Conservation (phyloP, 2,888 invertebrate species). For the Protophormia terraenovae region DNA sequence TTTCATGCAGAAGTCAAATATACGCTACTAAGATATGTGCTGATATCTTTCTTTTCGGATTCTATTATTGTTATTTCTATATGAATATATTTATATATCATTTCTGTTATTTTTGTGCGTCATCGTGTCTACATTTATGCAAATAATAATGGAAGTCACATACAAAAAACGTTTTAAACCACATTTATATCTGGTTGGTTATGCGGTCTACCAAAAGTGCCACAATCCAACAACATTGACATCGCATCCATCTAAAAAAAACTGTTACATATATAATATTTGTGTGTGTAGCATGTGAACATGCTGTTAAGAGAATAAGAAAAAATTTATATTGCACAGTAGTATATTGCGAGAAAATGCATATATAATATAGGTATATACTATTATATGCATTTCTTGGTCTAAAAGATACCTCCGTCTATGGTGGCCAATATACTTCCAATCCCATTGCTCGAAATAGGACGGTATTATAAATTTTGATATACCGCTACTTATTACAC, state of each 20-base stretch:
- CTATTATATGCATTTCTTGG: background rate
- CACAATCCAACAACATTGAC: slow-evolving; percentile 61
- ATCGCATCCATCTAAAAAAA: slow-evolving; percentile 37
- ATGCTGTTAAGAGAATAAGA: no score
- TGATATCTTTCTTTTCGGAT: no score
- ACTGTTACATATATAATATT: background rate
- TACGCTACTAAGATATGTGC: no score
- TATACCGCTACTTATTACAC: no score
- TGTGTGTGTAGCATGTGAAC: background rate
- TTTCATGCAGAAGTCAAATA: no score
- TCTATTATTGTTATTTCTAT: no score
- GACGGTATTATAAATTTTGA: no score
- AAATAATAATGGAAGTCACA: slow-evolving; percentile 42
- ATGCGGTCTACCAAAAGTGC: slow-evolving; percentile 61
- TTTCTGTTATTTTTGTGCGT: slow-evolving; percentile 23
- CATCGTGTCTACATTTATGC: slow-evolving; percentile 57
- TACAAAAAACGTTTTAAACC: slow-evolving; percentile 9
- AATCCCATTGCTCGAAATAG: no score
- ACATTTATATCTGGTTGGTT: slow-evolving; percentile 55
- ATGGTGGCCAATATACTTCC: no score
- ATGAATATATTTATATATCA: background rate
- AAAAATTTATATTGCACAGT: background rate
- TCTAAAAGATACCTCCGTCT: no score
- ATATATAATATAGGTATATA: background rate
- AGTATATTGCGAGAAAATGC: background rate